These are phyloP conservation scores for Hoplias malabaricus DNA, from an alignment of 2,113 vertebrate species.

Conservation along the genomic window DNA sequence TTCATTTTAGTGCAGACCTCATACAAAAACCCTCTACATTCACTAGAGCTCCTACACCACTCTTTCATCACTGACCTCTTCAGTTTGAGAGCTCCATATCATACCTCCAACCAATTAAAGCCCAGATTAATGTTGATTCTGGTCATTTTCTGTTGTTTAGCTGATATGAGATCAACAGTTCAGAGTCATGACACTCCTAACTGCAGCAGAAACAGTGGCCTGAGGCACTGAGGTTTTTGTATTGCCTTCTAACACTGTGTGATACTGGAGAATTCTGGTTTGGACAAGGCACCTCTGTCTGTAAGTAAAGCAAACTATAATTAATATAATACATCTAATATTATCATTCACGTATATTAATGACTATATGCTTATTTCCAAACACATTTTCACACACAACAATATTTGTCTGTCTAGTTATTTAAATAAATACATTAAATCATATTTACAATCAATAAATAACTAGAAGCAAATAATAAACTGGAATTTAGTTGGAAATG, in stretches of 20 bases:
- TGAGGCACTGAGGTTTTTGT: conserved; percentile 39
- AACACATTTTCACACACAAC: no score
- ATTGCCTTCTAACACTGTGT: conserved; percentile 36
- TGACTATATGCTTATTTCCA: no score
- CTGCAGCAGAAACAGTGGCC: not conserved
- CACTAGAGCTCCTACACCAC: no score
- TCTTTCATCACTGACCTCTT: not conserved
- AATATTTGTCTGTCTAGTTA: no score
- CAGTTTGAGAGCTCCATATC: not conserved
- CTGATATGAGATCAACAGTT: not conserved
- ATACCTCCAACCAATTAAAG: not conserved
- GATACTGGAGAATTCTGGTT: not conserved
- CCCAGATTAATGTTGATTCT: not conserved
- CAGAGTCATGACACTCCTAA: not conserved
- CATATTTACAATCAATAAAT: no score
- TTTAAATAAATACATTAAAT: no score
- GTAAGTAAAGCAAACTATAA: not conserved
- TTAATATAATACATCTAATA: no score
- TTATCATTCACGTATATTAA: no score
- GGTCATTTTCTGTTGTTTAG: not conserved
- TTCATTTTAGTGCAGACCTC: not conserved
- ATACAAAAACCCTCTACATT: conserved; percentile 30
- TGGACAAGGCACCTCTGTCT: conserved; percentile 39
- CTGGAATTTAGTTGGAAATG: no score
- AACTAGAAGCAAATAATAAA: no score